A percentile compares a stretch with the other conserved stretches of the same genome.
These are phyloP conservation scores for Istiophorus platypterus DNA, from an alignment of 2,113 vertebrate species.

Conservation along the genomic window DNA sequence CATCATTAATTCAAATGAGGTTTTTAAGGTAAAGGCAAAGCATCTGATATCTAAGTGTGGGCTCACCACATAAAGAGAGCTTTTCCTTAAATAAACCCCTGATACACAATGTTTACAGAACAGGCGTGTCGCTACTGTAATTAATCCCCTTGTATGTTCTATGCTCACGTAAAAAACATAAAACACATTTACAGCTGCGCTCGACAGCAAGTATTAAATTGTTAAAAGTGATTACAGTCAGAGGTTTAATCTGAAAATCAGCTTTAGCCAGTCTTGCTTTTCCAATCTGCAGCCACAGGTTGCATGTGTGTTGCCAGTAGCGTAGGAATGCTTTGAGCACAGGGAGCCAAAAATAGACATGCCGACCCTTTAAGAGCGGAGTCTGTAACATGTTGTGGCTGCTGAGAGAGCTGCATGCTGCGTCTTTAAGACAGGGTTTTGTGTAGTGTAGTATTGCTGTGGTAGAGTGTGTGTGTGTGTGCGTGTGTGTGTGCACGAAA, in stretches of 20 bases:
- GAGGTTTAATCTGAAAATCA: constrained; percentile 13
- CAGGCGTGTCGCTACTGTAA: neutral
- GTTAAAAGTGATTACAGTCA: neutral
- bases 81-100: constrained; percentile 1
- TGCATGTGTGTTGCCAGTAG: constrained; percentile 53
- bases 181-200: neutral
- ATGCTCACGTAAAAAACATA: neutral
- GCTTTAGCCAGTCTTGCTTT: constrained; percentile 40
- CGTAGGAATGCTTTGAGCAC: constrained; percentile 47
- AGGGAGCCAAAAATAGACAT: constrained; percentile 78
- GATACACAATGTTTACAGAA: constrained; percentile 20
- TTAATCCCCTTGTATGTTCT: constrained; percentile 14
- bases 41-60: constrained; percentile 3
- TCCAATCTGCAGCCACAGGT: constrained; percentile 66
- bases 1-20: constrained; percentile 48
- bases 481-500: constrained; percentile 50
- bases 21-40: constrained; percentile 37
- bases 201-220: neutral
- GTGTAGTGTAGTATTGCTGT: constrained; percentile 70
- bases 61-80: constrained; percentile 32
- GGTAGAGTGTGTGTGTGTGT: constrained; percentile 43
- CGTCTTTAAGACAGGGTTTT: constrained; percentile 81
- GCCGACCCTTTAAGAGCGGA: constrained; percentile 68
- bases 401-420: constrained; percentile 66
- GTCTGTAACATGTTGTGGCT: constrained; percentile 70